These are phyloP conservation scores for Drosophila sturtevanti DNA, from an alignment of 1,140 invertebrate species.

Conservation along the genomic window DNA sequence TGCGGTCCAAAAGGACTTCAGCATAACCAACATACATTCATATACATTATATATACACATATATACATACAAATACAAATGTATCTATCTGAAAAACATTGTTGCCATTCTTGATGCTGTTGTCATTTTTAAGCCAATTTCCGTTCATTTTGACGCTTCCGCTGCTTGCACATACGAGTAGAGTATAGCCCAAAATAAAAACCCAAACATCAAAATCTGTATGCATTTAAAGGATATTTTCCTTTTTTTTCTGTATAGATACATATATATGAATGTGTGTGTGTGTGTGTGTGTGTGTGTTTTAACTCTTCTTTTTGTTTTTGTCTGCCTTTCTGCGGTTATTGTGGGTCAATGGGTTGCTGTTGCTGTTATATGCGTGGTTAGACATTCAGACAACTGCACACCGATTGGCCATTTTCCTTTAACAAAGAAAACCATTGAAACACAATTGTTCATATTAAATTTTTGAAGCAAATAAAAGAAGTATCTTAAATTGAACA, in stretches of 20 bases:
- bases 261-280: too few relatives aligned
- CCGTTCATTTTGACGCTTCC: constrained; percentile 80
- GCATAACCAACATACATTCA: background rate
- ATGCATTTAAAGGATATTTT: constrained; percentile 30
- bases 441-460: background rate
- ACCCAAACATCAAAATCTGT: constrained; percentile 22
- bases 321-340: constrained; percentile 10
- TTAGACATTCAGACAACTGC: constrained; percentile 10
- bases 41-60: background rate
- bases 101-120: constrained; percentile 52
- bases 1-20: background rate
- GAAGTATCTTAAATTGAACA: too few relatives aligned
- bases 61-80: constrained; percentile 12
- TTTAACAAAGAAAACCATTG: constrained; percentile 6
- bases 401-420: constrained; percentile 19
- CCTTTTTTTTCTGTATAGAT: background rate
- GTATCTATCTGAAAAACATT: constrained; percentile 36
- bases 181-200: constrained; percentile 6
- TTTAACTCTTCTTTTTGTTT: background rate
- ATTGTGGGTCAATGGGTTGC: constrained; percentile 13
- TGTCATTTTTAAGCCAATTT: constrained; percentile 81
- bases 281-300: too few relatives aligned
- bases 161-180: constrained; percentile 33
- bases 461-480: background rate
- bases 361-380: constrained; percentile 5